A percentile compares a stretch with the other conserved stretches of the same genome.
These are phyloP conservation scores for Thereuonema tuberculata DNA, from an alignment of 1,140 invertebrate genomes.

Conservation along the genomic window DNA sequence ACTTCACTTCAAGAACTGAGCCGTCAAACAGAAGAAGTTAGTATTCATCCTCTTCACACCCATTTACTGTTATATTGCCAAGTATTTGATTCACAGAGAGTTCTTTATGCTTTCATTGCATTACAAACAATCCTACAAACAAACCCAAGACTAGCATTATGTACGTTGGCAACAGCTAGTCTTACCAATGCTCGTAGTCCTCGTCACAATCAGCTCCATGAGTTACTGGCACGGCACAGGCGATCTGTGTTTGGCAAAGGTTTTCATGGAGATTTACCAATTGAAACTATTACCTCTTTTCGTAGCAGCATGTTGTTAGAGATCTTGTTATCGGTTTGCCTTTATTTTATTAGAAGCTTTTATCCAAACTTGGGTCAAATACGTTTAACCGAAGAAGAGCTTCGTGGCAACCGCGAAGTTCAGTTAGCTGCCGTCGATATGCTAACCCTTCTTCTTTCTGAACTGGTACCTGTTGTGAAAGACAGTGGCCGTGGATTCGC, in stretches of 20 bases:
- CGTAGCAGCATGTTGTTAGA: slow-evolving; percentile 72
- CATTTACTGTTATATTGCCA: slow-evolving; percentile 69
- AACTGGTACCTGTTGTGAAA: slow-evolving; percentile 63
- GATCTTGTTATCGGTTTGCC: slow-evolving; percentile 56
- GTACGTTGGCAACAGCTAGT: slow-evolving; percentile 51
- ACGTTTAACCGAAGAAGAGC: slow-evolving; percentile 51
- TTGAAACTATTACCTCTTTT: slow-evolving; percentile 35
- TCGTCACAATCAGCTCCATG: slow-evolving; percentile 39
- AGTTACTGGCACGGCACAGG: slow-evolving; percentile 55
- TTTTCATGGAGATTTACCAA: slow-evolving; percentile 51
- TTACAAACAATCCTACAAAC: slow-evolving; percentile 55
- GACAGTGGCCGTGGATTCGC: slow-evolving; percentile 67
- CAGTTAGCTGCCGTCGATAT: slow-evolving; percentile 65
- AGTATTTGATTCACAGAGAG: slow-evolving; percentile 60
- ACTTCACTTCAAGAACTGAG: neutral
- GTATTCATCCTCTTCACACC: slow-evolving; percentile 60
- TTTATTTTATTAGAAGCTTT: slow-evolving; percentile 67
- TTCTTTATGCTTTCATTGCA: slow-evolving; percentile 61
- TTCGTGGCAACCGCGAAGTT: slow-evolving; percentile 54
- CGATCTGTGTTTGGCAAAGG: slow-evolving; percentile 67
- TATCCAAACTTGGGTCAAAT: slow-evolving; percentile 55
- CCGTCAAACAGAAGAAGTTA: neutral
- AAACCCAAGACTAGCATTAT: slow-evolving; percentile 57
- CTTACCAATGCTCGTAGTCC: slow-evolving; percentile 37
- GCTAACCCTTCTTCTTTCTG: slow-evolving; percentile 56